phyloP scores from a whole-genome alignment of 2,888 invertebrate genomes.

The Melikaiella ostensackeni region DNA sequence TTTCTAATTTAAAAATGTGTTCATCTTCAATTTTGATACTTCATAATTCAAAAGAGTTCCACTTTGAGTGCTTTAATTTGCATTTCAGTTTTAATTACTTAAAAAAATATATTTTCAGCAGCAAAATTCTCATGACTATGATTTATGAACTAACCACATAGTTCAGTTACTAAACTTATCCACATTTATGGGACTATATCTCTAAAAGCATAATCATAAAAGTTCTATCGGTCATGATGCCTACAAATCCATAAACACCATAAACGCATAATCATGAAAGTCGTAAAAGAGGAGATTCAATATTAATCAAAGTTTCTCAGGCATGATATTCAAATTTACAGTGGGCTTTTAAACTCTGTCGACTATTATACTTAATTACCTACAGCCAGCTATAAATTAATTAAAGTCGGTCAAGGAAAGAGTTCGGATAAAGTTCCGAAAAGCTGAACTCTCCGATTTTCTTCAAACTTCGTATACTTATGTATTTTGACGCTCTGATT shows the following conservation, averaged over 20 bases:
- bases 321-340: not conserved
- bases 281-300: not conserved
- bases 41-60: too few relatives aligned
- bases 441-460: too few relatives aligned
- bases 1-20: too few relatives aligned
- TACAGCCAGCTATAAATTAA: not conserved
- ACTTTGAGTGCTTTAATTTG: too few relatives aligned
- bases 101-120: too few relatives aligned
- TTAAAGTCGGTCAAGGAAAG: not conserved
- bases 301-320: not conserved
- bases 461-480: too few relatives aligned
- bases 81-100: too few relatives aligned
- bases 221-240: not conserved
- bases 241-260: not conserved
- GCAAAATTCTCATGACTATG: not conserved
- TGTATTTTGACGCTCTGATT: too few relatives aligned
- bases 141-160: not conserved
- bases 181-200: not conserved
- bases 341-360: not conserved
- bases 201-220: not conserved
- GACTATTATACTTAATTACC: not conserved
- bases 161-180: not conserved
- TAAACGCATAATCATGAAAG: slow-evolving; percentile 1
- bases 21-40: too few relatives aligned
- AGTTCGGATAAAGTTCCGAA: too few relatives aligned